Conservation (phyloP, 2,888 invertebrate species). For the Proisotoma minuta region DNA sequence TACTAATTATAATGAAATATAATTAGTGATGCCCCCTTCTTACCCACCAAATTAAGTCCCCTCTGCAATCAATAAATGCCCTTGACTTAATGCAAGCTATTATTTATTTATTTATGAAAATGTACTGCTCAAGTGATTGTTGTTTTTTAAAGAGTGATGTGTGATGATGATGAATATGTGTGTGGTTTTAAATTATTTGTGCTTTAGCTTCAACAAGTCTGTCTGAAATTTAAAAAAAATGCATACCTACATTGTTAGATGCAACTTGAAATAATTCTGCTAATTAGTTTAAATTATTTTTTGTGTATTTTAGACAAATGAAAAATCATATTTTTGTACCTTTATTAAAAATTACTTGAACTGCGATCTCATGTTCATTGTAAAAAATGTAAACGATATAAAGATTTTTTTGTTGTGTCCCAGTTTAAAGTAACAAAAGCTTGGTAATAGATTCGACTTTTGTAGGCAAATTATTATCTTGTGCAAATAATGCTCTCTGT, state of each 20-base stretch:
- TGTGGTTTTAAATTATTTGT: background rate
- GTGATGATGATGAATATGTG: background rate
- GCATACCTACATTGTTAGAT: background rate
- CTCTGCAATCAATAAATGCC: background rate
- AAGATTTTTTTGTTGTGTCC: too few relatives aligned
- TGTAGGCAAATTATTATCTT: too few relatives aligned
- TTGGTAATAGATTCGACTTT: too few relatives aligned
- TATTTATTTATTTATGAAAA: background rate
- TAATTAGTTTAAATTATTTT: background rate
- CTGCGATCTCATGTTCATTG: too few relatives aligned
- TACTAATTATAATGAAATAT: too few relatives aligned
- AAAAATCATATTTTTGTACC: slow-evolving; percentile 2
- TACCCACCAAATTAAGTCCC: background rate
- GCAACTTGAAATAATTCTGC: background rate
- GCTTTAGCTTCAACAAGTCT: background rate
- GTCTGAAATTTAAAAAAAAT: background rate
- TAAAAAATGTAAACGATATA: too few relatives aligned
- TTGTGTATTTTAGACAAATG: background rate
- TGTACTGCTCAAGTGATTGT: slow-evolving; percentile 13
- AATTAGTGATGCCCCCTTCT: background rate
- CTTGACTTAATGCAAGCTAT: background rate
- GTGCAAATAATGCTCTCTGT: background rate
- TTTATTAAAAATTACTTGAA: background rate
- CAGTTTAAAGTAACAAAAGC: too few relatives aligned
- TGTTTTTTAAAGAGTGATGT: too few relatives aligned